Conservation (phyloP, 2,113 vertebrate species). For the Aptenodytes patagonicus region DNA sequence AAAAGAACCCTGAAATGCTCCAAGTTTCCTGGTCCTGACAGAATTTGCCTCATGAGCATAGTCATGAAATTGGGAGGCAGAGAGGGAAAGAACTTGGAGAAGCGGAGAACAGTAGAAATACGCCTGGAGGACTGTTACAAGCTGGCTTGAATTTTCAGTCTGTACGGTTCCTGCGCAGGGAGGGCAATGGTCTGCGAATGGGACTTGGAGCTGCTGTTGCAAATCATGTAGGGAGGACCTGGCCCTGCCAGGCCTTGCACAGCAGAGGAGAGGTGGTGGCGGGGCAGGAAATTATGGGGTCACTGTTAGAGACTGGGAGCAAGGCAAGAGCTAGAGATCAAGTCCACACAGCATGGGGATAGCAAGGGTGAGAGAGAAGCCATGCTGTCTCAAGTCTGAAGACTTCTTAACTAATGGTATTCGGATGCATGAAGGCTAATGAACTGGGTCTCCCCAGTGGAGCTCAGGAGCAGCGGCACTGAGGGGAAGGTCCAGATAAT, state of each 20-base stretch:
- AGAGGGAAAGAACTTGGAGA: background rate
- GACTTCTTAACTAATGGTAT: background rate
- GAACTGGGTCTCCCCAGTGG: background rate
- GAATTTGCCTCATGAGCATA: background rate
- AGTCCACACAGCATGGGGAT: background rate
- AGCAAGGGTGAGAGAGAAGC: background rate
- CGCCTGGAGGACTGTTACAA: background rate
- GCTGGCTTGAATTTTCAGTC: background rate
- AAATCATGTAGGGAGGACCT: fast-evolving
- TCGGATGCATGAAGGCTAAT: background rate
- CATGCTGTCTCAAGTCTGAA: background rate
- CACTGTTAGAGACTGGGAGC: fast-evolving
- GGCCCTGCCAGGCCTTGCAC: background rate
- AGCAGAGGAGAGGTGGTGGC: background rate
- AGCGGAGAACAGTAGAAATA: background rate
- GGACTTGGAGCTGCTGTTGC: background rate
- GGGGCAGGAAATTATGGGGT: background rate
- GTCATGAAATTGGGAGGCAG: background rate
- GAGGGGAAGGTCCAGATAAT: background rate
- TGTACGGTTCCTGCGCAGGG: background rate
- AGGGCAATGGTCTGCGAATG: background rate
- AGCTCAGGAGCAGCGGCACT: background rate
- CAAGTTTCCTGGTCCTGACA: background rate
- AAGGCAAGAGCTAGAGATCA: background rate
- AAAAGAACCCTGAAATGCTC: background rate